Base-by-base conservation (phyloP, 2,797 vertebrate species). In the Melanotaenia parkinsoni region DNA sequence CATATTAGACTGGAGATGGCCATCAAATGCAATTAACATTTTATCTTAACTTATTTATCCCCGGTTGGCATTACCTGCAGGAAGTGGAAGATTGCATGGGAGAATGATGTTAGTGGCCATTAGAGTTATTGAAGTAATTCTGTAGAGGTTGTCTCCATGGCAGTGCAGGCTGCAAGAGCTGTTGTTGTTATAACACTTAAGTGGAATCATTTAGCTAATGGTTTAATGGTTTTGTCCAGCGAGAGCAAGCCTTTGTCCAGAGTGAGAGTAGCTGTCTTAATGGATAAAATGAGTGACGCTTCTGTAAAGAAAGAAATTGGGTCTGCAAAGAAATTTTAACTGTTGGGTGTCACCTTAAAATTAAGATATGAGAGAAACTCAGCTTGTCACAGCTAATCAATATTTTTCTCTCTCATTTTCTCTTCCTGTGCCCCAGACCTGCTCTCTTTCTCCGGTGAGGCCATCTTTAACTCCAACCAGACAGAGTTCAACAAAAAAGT, bases 21-120 rank as follows among this genome's bases (percentile, higher is more conserved):
- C 92, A 94, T 94, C 95, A 93, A 94, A 95, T 91, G 91, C 92
- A 93, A 95, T 95, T 94, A 96, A 95, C 91, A 94, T 94, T 95
- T 94, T 93, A 91, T 92, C 89, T 90, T 92, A 93, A 92, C 86
- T 86, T 93, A 94, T 95, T 96, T 95, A 95, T 94, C 92, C 85
- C 85, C 18, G 81, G 88, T 91, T 89, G 91, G 91, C 92, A 93
- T 93, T 89, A 92, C 92, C 93, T 85, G 85, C 92, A 93, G 94
- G 93, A 94, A 89, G 89, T 86, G 83, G 86, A 89, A 94, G 94
- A 95, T 95, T 94, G 93, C 92, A 82, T 81, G 60, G 79, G 86
- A 92, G 92, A 94, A 94, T 92, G 91, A 92, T 93, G 93, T 94
- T 95, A 92, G 91, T 84, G 85, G 88, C 92, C 90, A 93, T 95